These are phyloP conservation scores for Kuschelorhynchus macadamiae DNA, from an alignment of 2,888 invertebrate genomes.

Conservation along the genomic window DNA sequence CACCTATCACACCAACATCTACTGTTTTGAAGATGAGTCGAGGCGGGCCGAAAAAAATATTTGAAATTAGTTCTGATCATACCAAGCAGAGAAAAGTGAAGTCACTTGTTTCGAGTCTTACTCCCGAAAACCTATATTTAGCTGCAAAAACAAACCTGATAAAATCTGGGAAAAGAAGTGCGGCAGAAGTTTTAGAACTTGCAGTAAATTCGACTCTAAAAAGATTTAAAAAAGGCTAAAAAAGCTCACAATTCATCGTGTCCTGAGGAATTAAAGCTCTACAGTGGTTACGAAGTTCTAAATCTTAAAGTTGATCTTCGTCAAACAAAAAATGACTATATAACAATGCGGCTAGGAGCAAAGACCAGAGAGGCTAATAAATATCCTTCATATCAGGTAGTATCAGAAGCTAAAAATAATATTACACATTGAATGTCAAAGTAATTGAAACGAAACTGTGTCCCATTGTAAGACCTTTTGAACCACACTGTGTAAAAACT, in stretches of 20 bases:
- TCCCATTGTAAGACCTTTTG: conserved; percentile 18
- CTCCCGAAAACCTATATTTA: neutral
- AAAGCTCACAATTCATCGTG: neutral
- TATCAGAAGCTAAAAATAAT: conserved; percentile 31
- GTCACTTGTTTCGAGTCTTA: neutral
- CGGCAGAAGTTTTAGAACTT: neutral
- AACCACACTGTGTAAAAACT: neutral
- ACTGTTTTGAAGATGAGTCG: neutral
- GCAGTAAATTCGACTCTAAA: neutral
- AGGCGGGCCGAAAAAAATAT: neutral
- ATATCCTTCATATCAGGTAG: conserved; percentile 29
- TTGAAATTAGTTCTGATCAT: neutral
- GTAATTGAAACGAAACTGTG: neutral
- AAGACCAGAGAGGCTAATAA: conserved; percentile 28
- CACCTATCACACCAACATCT: neutral
- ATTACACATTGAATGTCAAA: conserved; percentile 28
- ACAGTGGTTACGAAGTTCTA: conserved; percentile 9
- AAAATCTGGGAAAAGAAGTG: conserved; percentile 1
- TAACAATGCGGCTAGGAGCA: conserved; percentile 25
- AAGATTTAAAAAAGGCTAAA: neutral
- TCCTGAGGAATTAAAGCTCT: neutral
- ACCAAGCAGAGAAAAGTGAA: neutral
- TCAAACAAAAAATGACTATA: conserved; percentile 10
- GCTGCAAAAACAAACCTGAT: conserved; percentile 4
- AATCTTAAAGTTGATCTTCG: conserved; percentile 28